Evolutionary conservation across 2,888 invertebrate genomes (phyloP).

Genomic region (Gasteruption jaculator): DNA sequence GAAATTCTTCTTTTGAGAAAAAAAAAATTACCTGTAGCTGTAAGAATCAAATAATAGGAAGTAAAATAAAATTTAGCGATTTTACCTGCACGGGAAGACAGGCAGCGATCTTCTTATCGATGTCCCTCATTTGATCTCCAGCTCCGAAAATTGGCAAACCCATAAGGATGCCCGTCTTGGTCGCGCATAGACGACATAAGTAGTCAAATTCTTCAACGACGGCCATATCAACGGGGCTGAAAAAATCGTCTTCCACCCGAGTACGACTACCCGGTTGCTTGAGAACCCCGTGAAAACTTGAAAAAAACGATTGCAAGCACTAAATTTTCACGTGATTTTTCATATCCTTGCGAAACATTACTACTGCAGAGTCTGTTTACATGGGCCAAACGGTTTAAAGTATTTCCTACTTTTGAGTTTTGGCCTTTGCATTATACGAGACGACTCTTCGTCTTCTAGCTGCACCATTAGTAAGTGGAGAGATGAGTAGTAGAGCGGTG

Average conservation of each 20-base stretch:
- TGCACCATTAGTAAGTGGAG: too few relatives aligned
- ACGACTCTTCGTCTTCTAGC: too few relatives aligned
- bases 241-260: background rate
- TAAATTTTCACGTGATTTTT: conserved; percentile 1
- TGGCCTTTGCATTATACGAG: too few relatives aligned
- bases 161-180: conserved; percentile 49
- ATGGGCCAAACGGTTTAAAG: too few relatives aligned
- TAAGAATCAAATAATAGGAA: too few relatives aligned
- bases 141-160: conserved; percentile 52
- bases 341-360: background rate
- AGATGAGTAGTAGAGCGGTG: too few relatives aligned
- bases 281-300: background rate
- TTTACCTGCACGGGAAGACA: conserved; percentile 58
- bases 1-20: too few relatives aligned
- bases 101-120: conserved; percentile 57
- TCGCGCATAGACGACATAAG: conserved; percentile 50
- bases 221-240: conserved; percentile 4
- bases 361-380: too few relatives aligned
- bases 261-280: conserved; percentile 8
- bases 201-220: conserved; percentile 46
- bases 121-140: conserved; percentile 54
- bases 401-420: too few relatives aligned
- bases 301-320: too few relatives aligned
- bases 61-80: conserved; percentile 18
- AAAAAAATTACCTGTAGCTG: too few relatives aligned